These are phyloP conservation scores for Drosophila trapezifrons DNA, from an alignment of 1,140 invertebrate species.

Conservation along the genomic window DNA sequence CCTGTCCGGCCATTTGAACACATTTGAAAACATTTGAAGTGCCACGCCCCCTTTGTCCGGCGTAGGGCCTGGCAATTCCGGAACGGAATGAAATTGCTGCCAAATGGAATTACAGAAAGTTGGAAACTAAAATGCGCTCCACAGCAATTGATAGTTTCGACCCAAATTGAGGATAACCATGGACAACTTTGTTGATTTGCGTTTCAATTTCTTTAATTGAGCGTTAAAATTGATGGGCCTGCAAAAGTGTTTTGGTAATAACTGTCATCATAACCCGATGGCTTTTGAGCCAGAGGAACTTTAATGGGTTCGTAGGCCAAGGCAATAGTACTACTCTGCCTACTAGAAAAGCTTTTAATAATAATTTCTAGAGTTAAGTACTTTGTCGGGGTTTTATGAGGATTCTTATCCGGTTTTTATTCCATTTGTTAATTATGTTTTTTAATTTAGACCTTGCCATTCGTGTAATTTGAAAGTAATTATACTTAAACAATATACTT, in stretches of 20 bases:
- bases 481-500: too few relatives aligned
- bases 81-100: constrained; percentile 36
- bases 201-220: constrained; percentile 41
- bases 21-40: constrained; percentile 33
- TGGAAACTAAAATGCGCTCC: constrained; percentile 3
- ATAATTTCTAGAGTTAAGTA: not conserved
- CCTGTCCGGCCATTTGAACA: constrained; percentile 12
- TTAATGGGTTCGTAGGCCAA: not conserved
- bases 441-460: not conserved
- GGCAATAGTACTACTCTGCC: not conserved
- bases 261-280: constrained; percentile 2
- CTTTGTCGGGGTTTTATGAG: not conserved
- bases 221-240: constrained; percentile 35
- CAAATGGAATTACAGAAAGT: constrained; percentile 45
- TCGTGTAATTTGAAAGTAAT: too few relatives aligned
- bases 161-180: constrained; percentile 23
- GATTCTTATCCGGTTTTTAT: not conserved
- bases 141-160: constrained; percentile 37
- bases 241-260: constrained; percentile 15
- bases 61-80: not conserved
- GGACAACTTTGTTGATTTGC: constrained; percentile 16
- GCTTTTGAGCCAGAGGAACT: not conserved
- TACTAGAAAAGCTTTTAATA: not conserved
- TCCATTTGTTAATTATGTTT: not conserved
- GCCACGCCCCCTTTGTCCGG: constrained; percentile 7